These are phyloP conservation scores for Agrotis puta DNA, from an alignment of 2,888 invertebrate species.

Conservation along the genomic window DNA sequence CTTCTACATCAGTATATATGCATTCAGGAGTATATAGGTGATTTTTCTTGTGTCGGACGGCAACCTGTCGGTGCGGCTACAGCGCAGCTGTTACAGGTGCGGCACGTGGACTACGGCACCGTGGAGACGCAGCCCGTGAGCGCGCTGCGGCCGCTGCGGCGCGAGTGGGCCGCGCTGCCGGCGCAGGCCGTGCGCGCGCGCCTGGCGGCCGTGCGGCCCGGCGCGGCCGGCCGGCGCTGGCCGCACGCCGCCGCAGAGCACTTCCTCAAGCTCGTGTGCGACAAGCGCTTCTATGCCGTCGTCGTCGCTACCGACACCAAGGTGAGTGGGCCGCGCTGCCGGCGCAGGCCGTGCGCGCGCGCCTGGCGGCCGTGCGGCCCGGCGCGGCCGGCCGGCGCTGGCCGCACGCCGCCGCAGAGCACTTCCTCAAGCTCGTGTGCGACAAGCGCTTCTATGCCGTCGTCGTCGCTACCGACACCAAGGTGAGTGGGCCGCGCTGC, in stretches of 20 bases:
- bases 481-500: slow-evolving; percentile 71
- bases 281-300: slow-evolving; percentile 82
- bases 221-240: slow-evolving; percentile 84
- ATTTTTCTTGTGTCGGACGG: too few relatives aligned
- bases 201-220: slow-evolving; percentile 85
- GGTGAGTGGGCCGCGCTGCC: slow-evolving; percentile 11
- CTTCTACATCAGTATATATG: too few relatives aligned
- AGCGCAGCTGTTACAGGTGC: slow-evolving; percentile 78
- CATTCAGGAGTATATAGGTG: too few relatives aligned
- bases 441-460: too few relatives aligned
- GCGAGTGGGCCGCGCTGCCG: slow-evolving; percentile 81
- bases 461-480: too few relatives aligned
- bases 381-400: too few relatives aligned
- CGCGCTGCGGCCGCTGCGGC: slow-evolving; percentile 79
- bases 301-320: slow-evolving; percentile 58
- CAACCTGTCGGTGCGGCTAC: too few relatives aligned
- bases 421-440: too few relatives aligned
- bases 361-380: too few relatives aligned
- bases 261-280: slow-evolving; percentile 81
- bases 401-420: too few relatives aligned
- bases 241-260: slow-evolving; percentile 79
- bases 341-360: too few relatives aligned
- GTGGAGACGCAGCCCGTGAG: slow-evolving; percentile 77
- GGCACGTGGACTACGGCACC: slow-evolving; percentile 91
- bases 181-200: slow-evolving; percentile 89